A percentile compares a stretch with the other conserved stretches of the same genome.
phyloP scores from a whole-genome alignment of 2,888 invertebrate genomes.

The Oscheius myriophilus region DNA sequence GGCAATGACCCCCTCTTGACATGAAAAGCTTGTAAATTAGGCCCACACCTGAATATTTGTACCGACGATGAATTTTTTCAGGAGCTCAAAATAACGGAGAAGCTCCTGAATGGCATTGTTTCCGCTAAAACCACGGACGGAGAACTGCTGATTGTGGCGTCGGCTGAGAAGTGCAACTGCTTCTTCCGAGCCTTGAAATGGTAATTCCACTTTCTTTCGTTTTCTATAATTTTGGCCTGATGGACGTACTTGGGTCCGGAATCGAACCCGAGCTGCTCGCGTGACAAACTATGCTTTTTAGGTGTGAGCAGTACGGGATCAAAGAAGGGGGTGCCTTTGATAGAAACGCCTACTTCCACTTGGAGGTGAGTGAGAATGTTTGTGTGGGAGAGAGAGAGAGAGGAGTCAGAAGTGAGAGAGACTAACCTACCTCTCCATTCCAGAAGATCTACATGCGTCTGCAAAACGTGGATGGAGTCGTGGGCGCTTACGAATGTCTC shows the following conservation, averaged over 20 bases:
- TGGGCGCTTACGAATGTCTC: slow-evolving; percentile 38
- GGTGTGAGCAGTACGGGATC: slow-evolving; percentile 42
- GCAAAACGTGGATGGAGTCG: slow-evolving; percentile 43
- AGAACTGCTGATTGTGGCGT: slow-evolving; percentile 31
- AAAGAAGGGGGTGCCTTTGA: not conserved
- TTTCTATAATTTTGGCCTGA: no score
- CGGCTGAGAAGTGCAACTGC: slow-evolving; percentile 41
- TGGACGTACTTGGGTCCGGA: no score
- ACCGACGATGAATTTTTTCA: no score
- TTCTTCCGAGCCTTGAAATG: slow-evolving; percentile 39
- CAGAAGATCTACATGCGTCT: slow-evolving; percentile 37
- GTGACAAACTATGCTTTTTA: no score
- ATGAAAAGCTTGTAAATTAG: no score
- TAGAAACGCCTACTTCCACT: slow-evolving; percentile 28
- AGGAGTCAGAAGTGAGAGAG: not conserved
- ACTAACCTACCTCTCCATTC: not conserved
- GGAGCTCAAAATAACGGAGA: slow-evolving; percentile 28
- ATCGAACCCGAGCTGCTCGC: no score
- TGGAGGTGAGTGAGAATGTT: slow-evolving; percentile 28
- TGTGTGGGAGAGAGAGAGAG: not conserved
- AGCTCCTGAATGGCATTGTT: slow-evolving; percentile 23
- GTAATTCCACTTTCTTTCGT: no score
- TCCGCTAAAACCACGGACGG: slow-evolving; percentile 20
- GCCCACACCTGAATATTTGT: no score
- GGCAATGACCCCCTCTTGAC: no score